phyloP scores from a whole-genome alignment of 2,113 vertebrate genomes.

The Deroptyus accipitrinus region DNA sequence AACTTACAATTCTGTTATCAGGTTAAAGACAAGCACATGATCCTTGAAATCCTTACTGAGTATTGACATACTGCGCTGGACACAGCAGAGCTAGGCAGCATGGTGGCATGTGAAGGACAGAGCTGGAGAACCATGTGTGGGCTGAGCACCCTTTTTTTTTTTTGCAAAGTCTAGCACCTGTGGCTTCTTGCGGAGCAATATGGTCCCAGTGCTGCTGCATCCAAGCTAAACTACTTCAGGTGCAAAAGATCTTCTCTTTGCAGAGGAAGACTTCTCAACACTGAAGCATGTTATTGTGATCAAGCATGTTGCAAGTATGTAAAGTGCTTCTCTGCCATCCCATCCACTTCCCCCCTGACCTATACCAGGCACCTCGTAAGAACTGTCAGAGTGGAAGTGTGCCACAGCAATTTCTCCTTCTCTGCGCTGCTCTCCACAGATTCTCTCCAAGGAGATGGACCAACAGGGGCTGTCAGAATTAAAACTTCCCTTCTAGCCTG shows the following conservation, averaged over 20 bases:
- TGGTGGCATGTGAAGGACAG: neutral
- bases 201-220: neutral
- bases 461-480: neutral
- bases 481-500: neutral
- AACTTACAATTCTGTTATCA: neutral
- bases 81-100: neutral
- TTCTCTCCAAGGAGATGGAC: neutral
- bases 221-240: neutral
- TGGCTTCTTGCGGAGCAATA: neutral
- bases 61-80: neutral
- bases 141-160: neutral
- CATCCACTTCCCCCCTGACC: neutral
- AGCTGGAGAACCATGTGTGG: neutral
- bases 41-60: neutral
- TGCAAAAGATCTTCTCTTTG: neutral
- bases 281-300: neutral
- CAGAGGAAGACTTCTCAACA: neutral
- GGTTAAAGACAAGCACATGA: neutral
- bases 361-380: neutral
- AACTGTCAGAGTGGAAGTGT: neutral
- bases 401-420: neutral
- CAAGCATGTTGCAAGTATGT: neutral
- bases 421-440: neutral
- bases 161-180: fast-evolving
- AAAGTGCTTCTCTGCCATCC: neutral